Conservation (phyloP, 2,113 vertebrate species). For the Motacilla tschutschensis region DNA sequence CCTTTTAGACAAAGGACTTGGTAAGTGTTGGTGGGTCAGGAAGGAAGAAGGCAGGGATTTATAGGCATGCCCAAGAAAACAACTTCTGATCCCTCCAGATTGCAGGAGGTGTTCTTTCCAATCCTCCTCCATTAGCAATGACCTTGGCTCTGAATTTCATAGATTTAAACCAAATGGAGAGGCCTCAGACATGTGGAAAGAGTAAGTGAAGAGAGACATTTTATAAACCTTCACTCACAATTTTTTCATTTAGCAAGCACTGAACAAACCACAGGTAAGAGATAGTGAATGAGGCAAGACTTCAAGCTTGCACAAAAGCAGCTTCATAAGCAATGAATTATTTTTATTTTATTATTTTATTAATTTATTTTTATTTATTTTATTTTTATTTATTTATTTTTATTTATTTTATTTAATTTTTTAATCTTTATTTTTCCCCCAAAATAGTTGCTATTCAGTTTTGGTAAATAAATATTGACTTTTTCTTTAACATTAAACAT, state of each 20-base stretch:
- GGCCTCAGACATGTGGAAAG: background rate
- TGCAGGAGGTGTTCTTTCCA: background rate
- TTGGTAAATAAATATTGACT: background rate
- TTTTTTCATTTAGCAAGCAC: background rate
- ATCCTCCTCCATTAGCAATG: background rate
- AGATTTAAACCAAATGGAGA: background rate
- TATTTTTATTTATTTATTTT: too few species aligned
- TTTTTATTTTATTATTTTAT: too few species aligned
- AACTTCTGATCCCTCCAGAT: background rate
- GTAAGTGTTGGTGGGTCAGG: background rate
- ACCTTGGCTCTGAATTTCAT: background rate
- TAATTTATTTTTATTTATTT: too few species aligned
- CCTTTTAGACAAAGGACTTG: background rate
- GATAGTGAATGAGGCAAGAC: background rate
- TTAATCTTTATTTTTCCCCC: background rate
- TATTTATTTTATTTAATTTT: too few species aligned
- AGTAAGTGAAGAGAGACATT: background rate
- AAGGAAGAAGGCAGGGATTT: background rate
- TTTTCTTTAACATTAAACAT: background rate
- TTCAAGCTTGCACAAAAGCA: background rate
- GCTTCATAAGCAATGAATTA: background rate
- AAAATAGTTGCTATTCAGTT: background rate
- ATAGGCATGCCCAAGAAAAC: background rate
- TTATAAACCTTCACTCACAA: background rate
- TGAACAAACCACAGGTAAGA: background rate